Base-by-base conservation (phyloP, 2,888 invertebrate genomes). In the Macrophya alboannulata region DNA sequence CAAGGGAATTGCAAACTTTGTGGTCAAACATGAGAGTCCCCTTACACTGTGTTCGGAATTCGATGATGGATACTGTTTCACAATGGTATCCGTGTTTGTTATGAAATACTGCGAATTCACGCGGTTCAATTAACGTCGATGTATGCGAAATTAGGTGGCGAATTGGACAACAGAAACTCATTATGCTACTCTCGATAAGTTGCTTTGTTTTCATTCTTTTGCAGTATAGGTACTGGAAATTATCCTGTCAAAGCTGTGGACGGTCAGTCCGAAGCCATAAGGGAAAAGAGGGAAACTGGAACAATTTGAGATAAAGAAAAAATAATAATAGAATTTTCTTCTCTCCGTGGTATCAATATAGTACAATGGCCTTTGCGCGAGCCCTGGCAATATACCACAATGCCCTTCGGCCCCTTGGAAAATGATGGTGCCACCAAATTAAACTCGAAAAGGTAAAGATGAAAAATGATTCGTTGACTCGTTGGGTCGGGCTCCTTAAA, bases 381-480 rank as follows among this genome's bases (percentile, higher is more conserved):
- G 74, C 21, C 45, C 45, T 74, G 43, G 74, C 10, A 12, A 45
- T 74, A 74, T 25, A 74, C 25, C 51, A 51, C 51, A 77, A 77
- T 74, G 74, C 43, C 40, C 43, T 77, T 62, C 43, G 62, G 62
- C 81, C 81, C 59, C 81, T 81, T 51, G 81, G 81, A 81, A 81
- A 81, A 62, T 89, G 88, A 91, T 90, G 90, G 89, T 90, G 87
- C 86, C 89, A 88, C 87, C 86, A 89, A 89, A 91, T 90, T 89
- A 88, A 88, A 85, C 82, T 87, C 88, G 89, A 87, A 90, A 90
- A 89, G 88, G 87, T 86, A 84, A 87, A 89, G 90, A 87, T 91
- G 90, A 91, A 90, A 90, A 90, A 91, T 90, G 91, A 91, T 86
- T 86, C 79, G 84, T 86, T 15, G 81, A 81, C 68, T 85, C 86